Conservation (phyloP, 2,797 vertebrate genomes). For the Telmatherina bonti region DNA sequence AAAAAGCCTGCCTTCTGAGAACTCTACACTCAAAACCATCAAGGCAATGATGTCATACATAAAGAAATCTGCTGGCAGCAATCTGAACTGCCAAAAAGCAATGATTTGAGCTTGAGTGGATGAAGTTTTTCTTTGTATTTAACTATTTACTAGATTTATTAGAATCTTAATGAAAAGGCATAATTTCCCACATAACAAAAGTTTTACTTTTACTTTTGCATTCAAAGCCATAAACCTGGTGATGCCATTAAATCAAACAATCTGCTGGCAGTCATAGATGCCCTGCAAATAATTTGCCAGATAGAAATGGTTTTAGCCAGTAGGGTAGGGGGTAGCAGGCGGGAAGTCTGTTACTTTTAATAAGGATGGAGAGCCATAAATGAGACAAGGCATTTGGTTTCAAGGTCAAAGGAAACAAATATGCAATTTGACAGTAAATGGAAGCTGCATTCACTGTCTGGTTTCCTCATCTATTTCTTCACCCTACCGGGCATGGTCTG, state of each 20-base stretch:
- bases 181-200: constrained; percentile 36
- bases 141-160: constrained; percentile 33
- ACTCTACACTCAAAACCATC: constrained; percentile 22
- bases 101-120: neutral
- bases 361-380: constrained; percentile 37
- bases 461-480: constrained; percentile 28
- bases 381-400: constrained; percentile 39
- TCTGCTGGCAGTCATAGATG: constrained; percentile 27
- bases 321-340: neutral
- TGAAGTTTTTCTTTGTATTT: neutral
- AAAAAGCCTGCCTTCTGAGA: constrained; percentile 25
- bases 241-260: constrained; percentile 68
- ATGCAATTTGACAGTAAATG: constrained; percentile 20
- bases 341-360: constrained; percentile 23
- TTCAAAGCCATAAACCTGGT: constrained; percentile 32
- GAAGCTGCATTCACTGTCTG: constrained; percentile 35
- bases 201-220: neutral
- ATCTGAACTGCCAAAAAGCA: constrained; percentile 29
- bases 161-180: constrained; percentile 17
- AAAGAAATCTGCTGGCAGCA: constrained; percentile 51
- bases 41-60: constrained; percentile 67
- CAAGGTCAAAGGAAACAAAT: constrained; percentile 25
- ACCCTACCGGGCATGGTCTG: neutral
- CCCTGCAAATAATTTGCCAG: constrained; percentile 27
- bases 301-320: constrained; percentile 6